phyloP scores from a whole-genome alignment of 2,888 invertebrate genomes.

The Synergus umbraculus region DNA sequence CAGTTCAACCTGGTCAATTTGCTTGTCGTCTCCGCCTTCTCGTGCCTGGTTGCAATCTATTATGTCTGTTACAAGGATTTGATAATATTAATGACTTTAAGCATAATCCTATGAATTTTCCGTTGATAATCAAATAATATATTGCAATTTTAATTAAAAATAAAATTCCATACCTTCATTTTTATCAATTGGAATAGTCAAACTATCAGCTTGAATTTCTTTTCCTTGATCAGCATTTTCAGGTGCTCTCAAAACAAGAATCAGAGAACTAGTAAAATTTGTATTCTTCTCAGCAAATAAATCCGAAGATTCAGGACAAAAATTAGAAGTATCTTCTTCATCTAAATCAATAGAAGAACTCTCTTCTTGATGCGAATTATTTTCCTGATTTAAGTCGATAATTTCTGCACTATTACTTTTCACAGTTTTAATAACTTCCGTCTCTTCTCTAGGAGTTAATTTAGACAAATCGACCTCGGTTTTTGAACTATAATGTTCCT shows the following conservation, averaged over 20 bases:
- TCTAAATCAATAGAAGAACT: neutral
- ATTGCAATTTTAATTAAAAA: neutral
- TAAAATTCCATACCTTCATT: neutral
- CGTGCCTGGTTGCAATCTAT: neutral
- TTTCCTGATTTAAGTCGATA: neutral
- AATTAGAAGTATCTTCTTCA: neutral
- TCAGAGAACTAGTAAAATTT: neutral
- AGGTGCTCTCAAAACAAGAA: neutral
- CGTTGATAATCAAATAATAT: too few species aligned
- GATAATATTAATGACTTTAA: neutral
- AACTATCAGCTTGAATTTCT: neutral
- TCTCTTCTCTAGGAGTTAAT: neutral
- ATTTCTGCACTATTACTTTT: neutral
- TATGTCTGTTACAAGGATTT: neutral
- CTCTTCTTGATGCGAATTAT: neutral
- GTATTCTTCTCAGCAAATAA: neutral
- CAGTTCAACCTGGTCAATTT: neutral
- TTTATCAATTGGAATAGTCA: neutral
- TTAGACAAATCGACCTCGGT: neutral
- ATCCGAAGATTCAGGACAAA: neutral
- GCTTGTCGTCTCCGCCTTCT: neutral
- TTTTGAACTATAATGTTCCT: neutral
- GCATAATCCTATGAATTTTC: neutral
- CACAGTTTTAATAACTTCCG: too few species aligned
- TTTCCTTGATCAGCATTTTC: neutral